Base-by-base conservation (phyloP, 2,888 invertebrate genomes). In the Frankliniella intonsa region DNA sequence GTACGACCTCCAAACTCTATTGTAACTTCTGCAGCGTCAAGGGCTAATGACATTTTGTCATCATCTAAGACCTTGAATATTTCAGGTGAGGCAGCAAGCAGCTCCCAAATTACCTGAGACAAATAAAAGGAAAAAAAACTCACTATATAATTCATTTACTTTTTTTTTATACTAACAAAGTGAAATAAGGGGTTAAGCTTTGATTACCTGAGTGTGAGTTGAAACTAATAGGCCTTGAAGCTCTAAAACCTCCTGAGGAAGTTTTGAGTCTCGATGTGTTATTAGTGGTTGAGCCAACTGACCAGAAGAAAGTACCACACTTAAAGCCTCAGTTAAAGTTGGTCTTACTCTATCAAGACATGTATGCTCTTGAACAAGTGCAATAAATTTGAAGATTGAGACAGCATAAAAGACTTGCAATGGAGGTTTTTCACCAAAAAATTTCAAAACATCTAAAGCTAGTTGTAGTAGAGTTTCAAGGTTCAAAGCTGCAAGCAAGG, bases 1-100 rank as follows among this genome's bases (percentile, higher is more conserved):
- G 89, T 89, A 85, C 89, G 88, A 5, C 90, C 90, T 81, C 90
- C 90, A 85, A 89, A 88, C 85, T 90, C 89, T 69, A 88, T 84
- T 8, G 88, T 86, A 83, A 87, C 87, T 82, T 88, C 87, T 82
- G 89, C 84, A 84, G 86, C 88, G 82, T 85, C 84, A 80, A 88
- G 25, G 22, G 69, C 22, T 12, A n/a, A 22, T 25, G 25, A 25
- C 12, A 76, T 22, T 25, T 22, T 9, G 11, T 25, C 25, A 9
- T 25, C 69, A 76, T 76, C 22, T 25, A 22, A 76, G 8, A 25
- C 69, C 25, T 25, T 76, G 8, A 25, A 76, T 11, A 76, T 25
- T 25, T 76, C 69, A 25, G 69, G 69, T 76, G 69, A 25, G 25
- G 25, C 69, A 25, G 69, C 22, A 3, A 76, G 69, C 5, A 76